phyloP scores from a whole-genome alignment of 2,888 invertebrate species.

The Crematogaster levior region DNA sequence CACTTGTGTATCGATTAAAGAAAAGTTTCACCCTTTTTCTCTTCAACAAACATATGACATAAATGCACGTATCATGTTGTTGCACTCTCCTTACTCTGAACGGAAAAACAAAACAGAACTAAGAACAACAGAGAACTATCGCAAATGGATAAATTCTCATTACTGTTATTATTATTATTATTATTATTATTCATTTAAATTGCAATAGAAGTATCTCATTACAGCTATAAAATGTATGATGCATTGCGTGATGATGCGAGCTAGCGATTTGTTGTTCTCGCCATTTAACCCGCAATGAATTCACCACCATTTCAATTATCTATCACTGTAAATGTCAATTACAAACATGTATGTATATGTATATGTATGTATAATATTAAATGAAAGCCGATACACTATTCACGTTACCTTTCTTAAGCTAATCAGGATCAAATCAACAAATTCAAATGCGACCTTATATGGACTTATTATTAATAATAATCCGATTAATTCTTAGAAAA shows the following conservation, averaged over 20 bases:
- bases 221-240: background rate
- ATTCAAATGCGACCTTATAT: too few species aligned
- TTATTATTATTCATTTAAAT: too few species aligned
- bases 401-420: too few species aligned
- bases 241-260: conserved; percentile 16
- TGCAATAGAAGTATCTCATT: background rate
- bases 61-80: background rate
- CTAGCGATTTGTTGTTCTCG: background rate
- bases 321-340: conserved; percentile 34
- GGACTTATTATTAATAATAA: too few species aligned
- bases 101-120: background rate
- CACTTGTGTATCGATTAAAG: conserved; percentile 21
- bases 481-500: too few species aligned
- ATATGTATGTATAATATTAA: too few species aligned
- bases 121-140: background rate
- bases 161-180: too few species aligned
- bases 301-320: background rate
- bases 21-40: conserved; percentile 17
- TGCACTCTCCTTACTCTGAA: background rate
- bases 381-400: conserved; percentile 13
- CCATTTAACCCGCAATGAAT: background rate
- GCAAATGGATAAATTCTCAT: background rate
- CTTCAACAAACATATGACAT: background rate
- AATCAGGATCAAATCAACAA: too few species aligned
- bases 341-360: background rate